phyloP scores from a whole-genome alignment of 2,888 invertebrate species.

The Cyrtodaria siliqua region DNA sequence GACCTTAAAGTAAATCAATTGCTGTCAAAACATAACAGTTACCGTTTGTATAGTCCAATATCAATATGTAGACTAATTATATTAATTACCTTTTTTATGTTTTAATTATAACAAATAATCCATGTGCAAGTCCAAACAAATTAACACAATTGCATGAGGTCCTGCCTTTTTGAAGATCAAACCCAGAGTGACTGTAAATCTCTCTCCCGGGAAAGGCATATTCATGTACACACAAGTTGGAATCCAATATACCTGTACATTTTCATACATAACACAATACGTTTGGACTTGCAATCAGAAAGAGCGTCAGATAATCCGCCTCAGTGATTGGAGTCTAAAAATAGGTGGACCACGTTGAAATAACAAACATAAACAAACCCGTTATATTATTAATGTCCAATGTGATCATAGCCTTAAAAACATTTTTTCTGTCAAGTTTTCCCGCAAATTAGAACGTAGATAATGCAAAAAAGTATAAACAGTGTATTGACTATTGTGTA shows the following conservation, averaged over 20 bases:
- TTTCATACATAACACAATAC: constrained; percentile 5
- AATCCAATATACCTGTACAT: constrained; percentile 22
- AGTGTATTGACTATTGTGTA: no score
- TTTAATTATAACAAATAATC: no score
- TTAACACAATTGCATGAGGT: no score
- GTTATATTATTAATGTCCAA: no score
- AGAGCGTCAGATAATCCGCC: constrained; percentile 51
- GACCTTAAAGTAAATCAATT: not conserved
- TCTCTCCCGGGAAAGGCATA: constrained; percentile 43
- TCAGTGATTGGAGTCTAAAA: constrained; percentile 46
- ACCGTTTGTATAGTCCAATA: no score
- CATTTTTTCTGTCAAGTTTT: not conserved
- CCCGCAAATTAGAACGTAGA: not conserved
- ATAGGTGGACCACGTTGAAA: constrained; percentile 40
- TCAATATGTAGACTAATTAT: no score
- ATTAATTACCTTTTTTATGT: no score
- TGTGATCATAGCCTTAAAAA: no score
- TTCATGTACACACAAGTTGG: constrained; percentile 64
- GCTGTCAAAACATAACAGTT: not conserved
- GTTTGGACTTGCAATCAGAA: constrained; percentile 61
- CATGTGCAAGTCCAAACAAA: no score
- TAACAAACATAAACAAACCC: not conserved
- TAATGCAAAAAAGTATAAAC: not conserved
- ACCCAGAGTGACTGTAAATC: constrained; percentile 46
- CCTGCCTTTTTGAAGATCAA: constrained; percentile 26